Conservation (phyloP, 2,888 invertebrate genomes). For the Temnothorax rugatulus region DNA sequence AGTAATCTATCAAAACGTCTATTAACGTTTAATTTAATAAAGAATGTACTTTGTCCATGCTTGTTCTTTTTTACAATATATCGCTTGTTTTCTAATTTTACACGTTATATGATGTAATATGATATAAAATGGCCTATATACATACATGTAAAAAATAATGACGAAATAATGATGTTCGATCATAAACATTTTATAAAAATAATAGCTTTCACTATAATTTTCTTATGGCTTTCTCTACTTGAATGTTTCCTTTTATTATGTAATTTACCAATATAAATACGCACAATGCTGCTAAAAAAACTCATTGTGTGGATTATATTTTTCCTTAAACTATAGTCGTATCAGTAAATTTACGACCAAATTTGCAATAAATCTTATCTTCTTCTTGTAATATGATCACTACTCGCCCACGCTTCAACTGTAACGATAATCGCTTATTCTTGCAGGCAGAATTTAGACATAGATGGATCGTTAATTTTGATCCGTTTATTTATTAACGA, state of each 20-base stretch:
- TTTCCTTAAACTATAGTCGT: not conserved
- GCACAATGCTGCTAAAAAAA: not conserved
- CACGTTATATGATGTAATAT: too few species aligned
- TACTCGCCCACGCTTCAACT: not conserved
- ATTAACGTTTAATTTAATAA: constrained; percentile 16
- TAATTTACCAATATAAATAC: not conserved
- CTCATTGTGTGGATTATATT: constrained; percentile 64
- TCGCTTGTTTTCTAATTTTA: too few species aligned
- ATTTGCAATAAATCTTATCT: constrained; percentile 13
- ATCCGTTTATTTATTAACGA: not conserved
- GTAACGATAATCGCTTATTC: constrained; percentile 22
- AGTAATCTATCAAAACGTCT: not conserved
- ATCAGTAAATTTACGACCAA: constrained; percentile 33
- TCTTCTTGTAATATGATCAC: constrained; percentile 9
- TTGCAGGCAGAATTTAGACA: not conserved
- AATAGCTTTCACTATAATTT: not conserved
- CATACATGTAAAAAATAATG: too few species aligned
- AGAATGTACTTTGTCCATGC: not conserved
- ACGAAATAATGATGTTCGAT: too few species aligned
- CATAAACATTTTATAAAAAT: too few species aligned
- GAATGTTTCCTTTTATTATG: constrained; percentile 1
- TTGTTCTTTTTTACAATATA: not conserved
- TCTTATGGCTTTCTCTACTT: not conserved
- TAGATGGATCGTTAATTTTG: not conserved
- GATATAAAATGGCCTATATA: too few species aligned